A percentile compares a stretch with the other conserved stretches of the same genome.
Evolutionary conservation across 2,113 vertebrate species (phyloP).

Genomic region (Rhadina sibilatrix): DNA sequence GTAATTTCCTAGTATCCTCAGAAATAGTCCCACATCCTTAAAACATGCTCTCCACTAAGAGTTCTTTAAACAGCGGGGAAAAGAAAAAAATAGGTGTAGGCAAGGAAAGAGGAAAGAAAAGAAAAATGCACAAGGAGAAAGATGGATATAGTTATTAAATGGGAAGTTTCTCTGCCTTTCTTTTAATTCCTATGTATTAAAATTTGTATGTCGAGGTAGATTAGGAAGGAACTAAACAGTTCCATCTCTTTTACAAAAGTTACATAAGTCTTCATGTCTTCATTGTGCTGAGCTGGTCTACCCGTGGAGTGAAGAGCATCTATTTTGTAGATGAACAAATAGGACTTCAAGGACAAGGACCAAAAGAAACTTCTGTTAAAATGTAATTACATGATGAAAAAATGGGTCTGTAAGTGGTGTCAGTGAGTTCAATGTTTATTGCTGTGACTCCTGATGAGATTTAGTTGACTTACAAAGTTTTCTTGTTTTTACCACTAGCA

Average conservation of each 20-base stretch:
- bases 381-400: conserved; percentile 33
- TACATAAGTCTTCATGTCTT: background rate
- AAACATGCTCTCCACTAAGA: background rate
- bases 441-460: background rate
- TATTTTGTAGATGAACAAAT: background rate
- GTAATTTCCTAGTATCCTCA: background rate
- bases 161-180: background rate
- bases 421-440: background rate
- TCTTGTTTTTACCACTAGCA: background rate
- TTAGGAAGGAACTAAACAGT: background rate
- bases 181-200: background rate
- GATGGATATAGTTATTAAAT: background rate
- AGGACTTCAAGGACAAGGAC: conserved; percentile 25
- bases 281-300: background rate
- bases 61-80: background rate
- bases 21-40: background rate
- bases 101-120: background rate
- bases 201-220: background rate
- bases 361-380: background rate
- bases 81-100: background rate
- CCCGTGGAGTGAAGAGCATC: background rate
- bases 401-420: conserved; percentile 10
- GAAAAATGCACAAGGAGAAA: background rate
- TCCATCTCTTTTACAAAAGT: background rate
- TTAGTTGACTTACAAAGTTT: conserved; percentile 8